Evolutionary conservation across 2,888 invertebrate genomes (phyloP), one percentile per base, ranked within the genome.

Genomic region (Isoperla grammatica): DNA sequence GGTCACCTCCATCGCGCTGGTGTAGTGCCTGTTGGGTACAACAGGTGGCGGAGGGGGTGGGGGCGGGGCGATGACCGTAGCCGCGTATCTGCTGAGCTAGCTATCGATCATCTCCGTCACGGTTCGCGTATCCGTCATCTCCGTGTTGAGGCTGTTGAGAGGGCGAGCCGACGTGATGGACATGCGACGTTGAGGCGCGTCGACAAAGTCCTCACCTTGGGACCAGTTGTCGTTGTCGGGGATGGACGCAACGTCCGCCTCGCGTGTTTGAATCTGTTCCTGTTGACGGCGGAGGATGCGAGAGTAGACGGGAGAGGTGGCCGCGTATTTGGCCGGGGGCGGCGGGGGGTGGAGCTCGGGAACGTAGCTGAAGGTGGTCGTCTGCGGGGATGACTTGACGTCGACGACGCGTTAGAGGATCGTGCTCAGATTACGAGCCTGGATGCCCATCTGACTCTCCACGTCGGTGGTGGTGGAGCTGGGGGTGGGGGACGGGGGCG

Each of bases 71-170:
- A 73, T 11, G 74, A 75, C 45, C 73, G 75, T 19, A 74, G 76
- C 19, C 73, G 75, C 23, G 75, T 75, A 17, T 69, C 67, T 22
- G 56, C 82, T 81, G 68, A 86, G 85, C 0, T 85, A 80, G 49
- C 84, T 80, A 68, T 87, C 86, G 0, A 87, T 82, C 62, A 88
- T 84, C 70, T 90, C 89, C 0, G 88, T 86, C 64, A 88, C 79
- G 0, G 88, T 88, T 68, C 88, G 85, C 0, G 87, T 86, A 70
- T 90, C 90, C 0, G 88, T 88, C 76, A 86, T 84, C 75, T 90
- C 90, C 0, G 88, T 88, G 71, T 87, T 85, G 53, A 87, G 75
- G 0, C 87, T 87, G 13, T 81, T 82, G 65, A 89, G 76, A 64
- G 88, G 88, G 6, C 61, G 57, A 0, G 62, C 59, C 8, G 66